Percentiles rank a stretch among this genome's conserved stretches.
Conservation (phyloP, 2,113 vertebrate genomes). For the Brienomyrus brachyistius region DNA sequence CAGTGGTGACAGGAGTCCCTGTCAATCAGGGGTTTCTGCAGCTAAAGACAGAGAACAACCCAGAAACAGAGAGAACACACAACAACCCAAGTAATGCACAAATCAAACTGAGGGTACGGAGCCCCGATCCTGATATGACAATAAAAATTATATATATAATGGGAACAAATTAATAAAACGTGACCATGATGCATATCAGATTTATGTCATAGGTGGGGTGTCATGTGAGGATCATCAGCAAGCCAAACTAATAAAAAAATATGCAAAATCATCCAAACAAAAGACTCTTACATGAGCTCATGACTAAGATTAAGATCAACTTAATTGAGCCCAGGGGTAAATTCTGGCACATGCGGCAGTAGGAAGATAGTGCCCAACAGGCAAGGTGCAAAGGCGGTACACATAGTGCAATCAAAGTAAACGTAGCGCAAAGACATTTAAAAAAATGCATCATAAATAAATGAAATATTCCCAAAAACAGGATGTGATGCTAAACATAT, state of each 20-base stretch:
- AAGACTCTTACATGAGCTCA: neutral
- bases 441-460: no score
- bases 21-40: neutral
- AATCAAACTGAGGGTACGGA: neutral
- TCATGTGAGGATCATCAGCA: neutral
- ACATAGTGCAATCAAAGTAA: no score
- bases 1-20: neutral
- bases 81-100: neutral
- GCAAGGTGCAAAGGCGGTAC: no score
- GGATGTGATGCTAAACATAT: no score
- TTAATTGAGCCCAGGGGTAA: no score
- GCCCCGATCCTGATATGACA: no score
- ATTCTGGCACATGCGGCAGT: no score
- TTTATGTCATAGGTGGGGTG: neutral
- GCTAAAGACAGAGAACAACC: neutral
- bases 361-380: no score
- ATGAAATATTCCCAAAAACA: no score
- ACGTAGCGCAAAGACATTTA: no score
- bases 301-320: neutral
- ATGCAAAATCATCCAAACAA: neutral
- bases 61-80: neutral
- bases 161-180: neutral
- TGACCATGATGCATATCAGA: neutral
- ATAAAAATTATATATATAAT: neutral
- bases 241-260: neutral